Evolutionary conservation across 2,888 invertebrate species (phyloP), one percentile per base, ranked within the genome.

Genomic region (Drosophila mulleri): DNA sequence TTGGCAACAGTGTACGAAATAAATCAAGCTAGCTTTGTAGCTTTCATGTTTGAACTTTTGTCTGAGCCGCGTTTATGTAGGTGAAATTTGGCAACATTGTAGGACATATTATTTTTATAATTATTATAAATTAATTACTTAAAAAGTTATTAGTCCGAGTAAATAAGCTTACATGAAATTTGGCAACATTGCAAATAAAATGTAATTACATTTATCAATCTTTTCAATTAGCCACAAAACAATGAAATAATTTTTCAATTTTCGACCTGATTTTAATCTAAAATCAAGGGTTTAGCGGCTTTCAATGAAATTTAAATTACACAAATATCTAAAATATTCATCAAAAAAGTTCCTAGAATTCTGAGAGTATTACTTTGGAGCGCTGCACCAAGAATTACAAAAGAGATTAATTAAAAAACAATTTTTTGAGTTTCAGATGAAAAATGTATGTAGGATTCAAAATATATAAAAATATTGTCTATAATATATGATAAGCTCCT

Each of bases 121-220:
- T 23, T 23, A 23, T 23, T 23, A 23, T 23, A 23, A 23, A 32
- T 32, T 1, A 32, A 32, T 32, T 32, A 32, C 9, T 9, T 7
- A 32, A 9, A 32, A 32, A 32, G 7, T 9, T 2, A 14, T 2
- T 14, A 20, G 20, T 2, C 8, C 4, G 2, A 1, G 3, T 32
- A 16, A 16, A 5, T 16, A 9, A 23, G 23, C 2, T 11, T 9
- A 9, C 20, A 5, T 26, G 41, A 26, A 29, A 0, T 11, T 42
- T 42, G 20, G 20, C 29, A 42, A 56, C 16, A 29, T n/a, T 6
- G 42, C 9, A 56, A 56, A 2, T 2, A 1, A 8, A 42, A 42
- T 18, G 6, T 0, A 18, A n/a, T n/a, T 29, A 5, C 1, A 18
- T 32, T n/a, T n/a, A 2, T 11, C 29, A 2, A 5, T 3, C 9